Evolutionary conservation across 2,888 invertebrate species (phyloP).

Genomic region (Mimachlamys varia): DNA sequence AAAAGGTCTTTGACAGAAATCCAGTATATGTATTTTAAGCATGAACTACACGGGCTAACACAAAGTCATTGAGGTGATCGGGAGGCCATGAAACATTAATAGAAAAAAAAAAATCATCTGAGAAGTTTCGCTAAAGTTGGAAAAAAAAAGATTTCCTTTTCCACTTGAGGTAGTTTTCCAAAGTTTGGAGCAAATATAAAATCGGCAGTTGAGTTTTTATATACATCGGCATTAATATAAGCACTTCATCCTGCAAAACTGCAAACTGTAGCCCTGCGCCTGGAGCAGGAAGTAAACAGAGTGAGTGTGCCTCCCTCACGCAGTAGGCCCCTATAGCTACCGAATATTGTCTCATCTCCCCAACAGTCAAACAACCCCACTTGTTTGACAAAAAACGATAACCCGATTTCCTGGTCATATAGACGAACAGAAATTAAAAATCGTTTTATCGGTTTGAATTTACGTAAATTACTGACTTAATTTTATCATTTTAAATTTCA

Average conservation of each 20-base stretch:
- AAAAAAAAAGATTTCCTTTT: background rate
- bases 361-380: background rate
- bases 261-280: background rate
- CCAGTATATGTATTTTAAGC: too few relatives aligned
- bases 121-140: background rate
- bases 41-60: too few relatives aligned
- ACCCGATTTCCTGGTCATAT: slow-evolving; percentile 1
- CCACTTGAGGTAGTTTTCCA: background rate
- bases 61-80: too few relatives aligned
- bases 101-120: too few relatives aligned
- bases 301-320: background rate
- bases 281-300: background rate
- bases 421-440: background rate
- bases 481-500: too few relatives aligned
- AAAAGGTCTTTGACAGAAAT: too few relatives aligned
- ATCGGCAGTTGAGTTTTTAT: background rate
- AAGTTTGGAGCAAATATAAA: background rate
- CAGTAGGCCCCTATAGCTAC: background rate
- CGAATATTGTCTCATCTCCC: background rate
- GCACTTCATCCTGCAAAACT: slow-evolving; percentile 16
- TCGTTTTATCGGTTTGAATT: too few relatives aligned
- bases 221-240: slow-evolving; percentile 12
- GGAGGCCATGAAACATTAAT: too few relatives aligned
- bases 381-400: background rate
- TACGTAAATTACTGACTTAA: too few relatives aligned